Evolutionary conservation across 2,888 invertebrate genomes (phyloP).

Genomic region (Geophilus truncorum): DNA sequence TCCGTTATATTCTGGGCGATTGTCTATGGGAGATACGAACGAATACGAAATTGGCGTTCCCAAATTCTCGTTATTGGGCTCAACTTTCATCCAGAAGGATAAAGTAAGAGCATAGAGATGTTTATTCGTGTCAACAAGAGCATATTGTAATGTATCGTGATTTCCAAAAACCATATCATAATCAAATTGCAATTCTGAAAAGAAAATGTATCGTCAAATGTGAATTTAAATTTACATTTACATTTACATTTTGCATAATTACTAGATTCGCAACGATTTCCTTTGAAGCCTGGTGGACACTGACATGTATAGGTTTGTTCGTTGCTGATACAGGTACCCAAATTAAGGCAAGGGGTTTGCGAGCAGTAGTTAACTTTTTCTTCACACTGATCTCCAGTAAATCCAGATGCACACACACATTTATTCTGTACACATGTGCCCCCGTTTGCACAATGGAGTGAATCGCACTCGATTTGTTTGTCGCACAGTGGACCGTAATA

Average conservation of each 20-base stretch:
- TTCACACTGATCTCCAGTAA: not conserved
- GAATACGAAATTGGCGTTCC: constrained; percentile 66
- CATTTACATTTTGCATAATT: too few species aligned
- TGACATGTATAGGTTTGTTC: not conserved
- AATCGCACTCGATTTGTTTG: constrained; percentile 40
- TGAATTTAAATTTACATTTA: too few species aligned
- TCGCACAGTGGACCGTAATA: not conserved
- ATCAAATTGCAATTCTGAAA: not conserved
- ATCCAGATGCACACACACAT: not conserved
- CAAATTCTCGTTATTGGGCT: constrained; percentile 52
- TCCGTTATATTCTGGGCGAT: constrained; percentile 55
- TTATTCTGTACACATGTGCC: constrained; percentile 44
- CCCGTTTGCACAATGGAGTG: constrained; percentile 45
- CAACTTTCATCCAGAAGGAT: constrained; percentile 61
- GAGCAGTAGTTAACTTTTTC: constrained; percentile 41
- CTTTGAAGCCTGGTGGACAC: not conserved
- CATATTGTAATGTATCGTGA: not conserved
- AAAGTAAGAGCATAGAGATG: constrained; percentile 52
- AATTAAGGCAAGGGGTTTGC: constrained; percentile 45
- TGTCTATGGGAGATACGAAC: constrained; percentile 45
- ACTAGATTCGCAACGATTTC: not conserved
- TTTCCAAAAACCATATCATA: not conserved
- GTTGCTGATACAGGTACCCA: constrained; percentile 45
- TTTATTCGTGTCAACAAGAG: not conserved
- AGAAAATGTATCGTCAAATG: too few species aligned